These are phyloP conservation scores for Aporophyla lueneburgensis DNA, from an alignment of 2,888 invertebrate species.

Conservation along the genomic window DNA sequence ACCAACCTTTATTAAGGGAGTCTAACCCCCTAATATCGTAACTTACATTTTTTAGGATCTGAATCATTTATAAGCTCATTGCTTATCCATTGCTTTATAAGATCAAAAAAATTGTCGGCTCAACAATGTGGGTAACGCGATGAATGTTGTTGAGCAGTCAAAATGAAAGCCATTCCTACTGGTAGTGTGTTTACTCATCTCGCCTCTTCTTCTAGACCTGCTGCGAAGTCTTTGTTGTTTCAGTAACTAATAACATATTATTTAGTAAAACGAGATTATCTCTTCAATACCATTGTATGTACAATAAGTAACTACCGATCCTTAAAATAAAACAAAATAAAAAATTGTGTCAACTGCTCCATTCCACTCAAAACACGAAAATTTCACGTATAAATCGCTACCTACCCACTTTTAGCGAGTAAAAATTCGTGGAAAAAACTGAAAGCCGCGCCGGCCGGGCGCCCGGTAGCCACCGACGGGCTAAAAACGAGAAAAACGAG, in stretches of 20 bases:
- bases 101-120: too few relatives aligned
- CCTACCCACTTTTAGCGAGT: constrained; percentile 67
- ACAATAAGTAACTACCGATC: background rate
- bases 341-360: background rate
- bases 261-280: background rate
- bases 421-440: constrained; percentile 74
- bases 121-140: too few relatives aligned
- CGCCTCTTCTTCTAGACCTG: background rate
- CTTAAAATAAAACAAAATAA: constrained; percentile 4
- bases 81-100: too few relatives aligned
- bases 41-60: too few relatives aligned
- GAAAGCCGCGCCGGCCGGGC: constrained; percentile 57
- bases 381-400: constrained; percentile 71
- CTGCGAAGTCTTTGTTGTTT: background rate
- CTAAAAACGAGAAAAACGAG: constrained; percentile 63
- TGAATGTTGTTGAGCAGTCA: too few relatives aligned
- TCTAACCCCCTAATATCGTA: too few relatives aligned
- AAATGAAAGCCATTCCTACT: too few relatives aligned
- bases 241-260: too few relatives aligned
- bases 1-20: too few relatives aligned
- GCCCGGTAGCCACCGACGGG: constrained; percentile 55
- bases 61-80: too few relatives aligned
- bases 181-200: background rate
- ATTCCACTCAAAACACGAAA: constrained; percentile 54
- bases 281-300: background rate